A percentile compares a stretch with the other conserved stretches of the same genome.
Conservation (phyloP, 1,140 invertebrate genomes). For the Cecropterus lyciades region DNA sequence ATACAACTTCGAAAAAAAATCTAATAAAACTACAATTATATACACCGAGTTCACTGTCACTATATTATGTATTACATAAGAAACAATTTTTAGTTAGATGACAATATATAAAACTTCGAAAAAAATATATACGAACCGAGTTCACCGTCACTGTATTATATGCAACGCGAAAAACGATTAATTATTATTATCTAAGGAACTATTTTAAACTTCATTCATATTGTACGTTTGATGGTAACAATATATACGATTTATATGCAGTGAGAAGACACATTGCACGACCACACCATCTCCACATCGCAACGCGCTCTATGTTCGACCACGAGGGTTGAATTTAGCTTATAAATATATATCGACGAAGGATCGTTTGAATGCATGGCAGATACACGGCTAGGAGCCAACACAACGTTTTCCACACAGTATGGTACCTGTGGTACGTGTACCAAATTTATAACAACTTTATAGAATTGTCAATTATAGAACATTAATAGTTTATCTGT, state of each 20-base stretch:
- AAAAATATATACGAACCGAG: too few relatives aligned
- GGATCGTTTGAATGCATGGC: conserved; percentile 54
- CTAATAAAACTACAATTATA: too few relatives aligned
- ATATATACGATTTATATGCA: conserved; percentile 55
- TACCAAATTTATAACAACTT: conserved; percentile 9
- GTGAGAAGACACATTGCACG: conserved; percentile 36
- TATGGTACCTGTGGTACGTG: conserved; percentile 25
- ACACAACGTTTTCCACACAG: conserved; percentile 44
- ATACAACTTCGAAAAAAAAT: too few relatives aligned
- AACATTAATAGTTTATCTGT: not conserved
- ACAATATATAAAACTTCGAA: too few relatives aligned
- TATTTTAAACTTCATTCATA: conserved; percentile 21
- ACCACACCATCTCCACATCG: conserved; percentile 24
- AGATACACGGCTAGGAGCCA: conserved; percentile 45
- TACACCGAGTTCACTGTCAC: too few relatives aligned
- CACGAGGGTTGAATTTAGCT: conserved; percentile 49
- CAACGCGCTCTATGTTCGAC: conserved; percentile 37
- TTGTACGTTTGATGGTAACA: conserved; percentile 33
- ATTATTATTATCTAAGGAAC: too few relatives aligned
- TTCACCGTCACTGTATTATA: too few relatives aligned
- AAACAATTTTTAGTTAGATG: too few relatives aligned
- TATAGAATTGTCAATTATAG: not conserved
- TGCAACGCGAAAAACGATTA: not conserved
- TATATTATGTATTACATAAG: too few relatives aligned
- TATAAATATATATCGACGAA: conserved; percentile 40